phyloP scores from a whole-genome alignment of 2,888 invertebrate species.

The Eumerus sabulonum region DNA sequence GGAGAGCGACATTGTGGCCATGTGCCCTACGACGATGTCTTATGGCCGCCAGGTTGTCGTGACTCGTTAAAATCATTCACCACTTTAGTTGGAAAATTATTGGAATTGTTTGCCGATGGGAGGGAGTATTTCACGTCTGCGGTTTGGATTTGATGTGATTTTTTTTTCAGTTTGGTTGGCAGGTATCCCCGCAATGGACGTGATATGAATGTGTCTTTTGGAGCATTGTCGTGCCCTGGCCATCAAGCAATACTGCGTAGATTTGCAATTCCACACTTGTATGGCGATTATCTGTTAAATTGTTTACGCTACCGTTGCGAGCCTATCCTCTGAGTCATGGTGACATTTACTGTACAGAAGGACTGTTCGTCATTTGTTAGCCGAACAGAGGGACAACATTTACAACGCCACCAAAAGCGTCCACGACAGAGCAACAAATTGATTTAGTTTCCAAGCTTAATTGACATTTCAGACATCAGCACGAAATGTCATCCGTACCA shows the following conservation, averaged over 20 bases:
- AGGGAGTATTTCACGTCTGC: neutral
- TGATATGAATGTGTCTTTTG: slow-evolving; percentile 17
- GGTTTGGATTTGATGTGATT: neutral
- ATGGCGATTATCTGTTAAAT: too few relatives aligned
- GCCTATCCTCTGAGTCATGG: slow-evolving; percentile 46
- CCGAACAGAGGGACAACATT: slow-evolving; percentile 26
- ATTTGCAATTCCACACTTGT: too few relatives aligned
- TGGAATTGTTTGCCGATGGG: slow-evolving; percentile 29
- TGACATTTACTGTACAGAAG: slow-evolving; percentile 16
- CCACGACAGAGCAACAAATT: slow-evolving; percentile 49
- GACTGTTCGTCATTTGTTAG: slow-evolving; percentile 15
- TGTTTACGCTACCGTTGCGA: neutral
- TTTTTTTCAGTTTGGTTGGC: slow-evolving; percentile 5
- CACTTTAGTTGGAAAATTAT: slow-evolving; percentile 48
- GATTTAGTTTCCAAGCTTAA: slow-evolving; percentile 68
- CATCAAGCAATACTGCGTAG: too few relatives aligned
- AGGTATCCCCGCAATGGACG: neutral
- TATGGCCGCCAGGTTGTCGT: slow-evolving; percentile 44
- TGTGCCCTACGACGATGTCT: slow-evolving; percentile 39
- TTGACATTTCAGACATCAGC: slow-evolving; percentile 66
- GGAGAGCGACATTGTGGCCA: slow-evolving; percentile 54
- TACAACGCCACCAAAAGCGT: slow-evolving; percentile 24
- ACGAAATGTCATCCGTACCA: slow-evolving; percentile 61
- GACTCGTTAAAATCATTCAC: slow-evolving; percentile 50
- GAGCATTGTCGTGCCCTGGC: too few relatives aligned